A percentile compares a stretch with the other conserved stretches of the same genome.
Evolutionary conservation across 2,113 vertebrate genomes (phyloP).

Genomic region (Stictonetta naevosa): DNA sequence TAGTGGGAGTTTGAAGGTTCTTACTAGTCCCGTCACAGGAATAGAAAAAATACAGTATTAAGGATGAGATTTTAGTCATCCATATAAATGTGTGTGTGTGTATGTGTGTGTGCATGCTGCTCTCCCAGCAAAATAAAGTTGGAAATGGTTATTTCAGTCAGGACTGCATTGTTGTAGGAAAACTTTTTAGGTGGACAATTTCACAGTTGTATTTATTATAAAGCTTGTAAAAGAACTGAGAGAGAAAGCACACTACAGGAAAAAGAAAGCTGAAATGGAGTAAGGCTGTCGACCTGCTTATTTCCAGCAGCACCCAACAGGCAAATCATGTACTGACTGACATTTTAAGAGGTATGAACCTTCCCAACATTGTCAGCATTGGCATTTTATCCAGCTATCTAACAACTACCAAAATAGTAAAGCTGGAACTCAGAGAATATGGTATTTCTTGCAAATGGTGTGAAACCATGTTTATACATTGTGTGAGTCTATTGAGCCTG

Average conservation of each 20-base stretch:
- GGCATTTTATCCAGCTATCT: background rate
- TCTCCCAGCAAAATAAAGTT: background rate
- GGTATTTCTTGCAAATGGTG: background rate
- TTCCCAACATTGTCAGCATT: background rate
- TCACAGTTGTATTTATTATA: background rate
- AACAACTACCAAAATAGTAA: background rate
- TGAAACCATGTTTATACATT: background rate
- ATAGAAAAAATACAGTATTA: background rate
- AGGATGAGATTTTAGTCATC: background rate
- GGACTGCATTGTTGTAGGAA: background rate
- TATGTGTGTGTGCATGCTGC: background rate
- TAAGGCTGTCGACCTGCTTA: background rate
- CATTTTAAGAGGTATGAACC: background rate
- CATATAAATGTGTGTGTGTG: accelerated
- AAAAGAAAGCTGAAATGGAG: background rate
- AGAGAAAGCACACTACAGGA: background rate
- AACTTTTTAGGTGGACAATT: background rate
- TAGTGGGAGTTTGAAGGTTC: background rate
- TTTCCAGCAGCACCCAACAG: background rate
- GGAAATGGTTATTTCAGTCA: background rate
- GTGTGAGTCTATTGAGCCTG: background rate
- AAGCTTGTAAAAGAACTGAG: background rate
- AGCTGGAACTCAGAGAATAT: background rate
- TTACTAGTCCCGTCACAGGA: background rate
- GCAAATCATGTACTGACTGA: background rate